Evolutionary conservation across 2,797 vertebrate species (phyloP).

Genomic region (Heteromormyrus szaboi): DNA sequence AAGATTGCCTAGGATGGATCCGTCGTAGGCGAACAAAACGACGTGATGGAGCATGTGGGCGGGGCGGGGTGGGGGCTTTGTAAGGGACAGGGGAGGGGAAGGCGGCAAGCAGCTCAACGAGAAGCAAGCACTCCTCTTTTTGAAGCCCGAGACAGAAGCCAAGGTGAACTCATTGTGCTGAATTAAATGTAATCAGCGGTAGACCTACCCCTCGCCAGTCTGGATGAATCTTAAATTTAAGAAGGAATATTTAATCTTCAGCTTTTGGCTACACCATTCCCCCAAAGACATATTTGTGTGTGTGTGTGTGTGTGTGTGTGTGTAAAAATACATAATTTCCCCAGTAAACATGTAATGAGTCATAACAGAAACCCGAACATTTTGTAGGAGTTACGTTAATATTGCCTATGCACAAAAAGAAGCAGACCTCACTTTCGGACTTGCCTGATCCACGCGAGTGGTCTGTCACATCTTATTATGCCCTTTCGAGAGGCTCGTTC

Average conservation of each 20-base stretch:
- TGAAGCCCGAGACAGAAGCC: conserved; percentile 18
- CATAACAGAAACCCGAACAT: not conserved
- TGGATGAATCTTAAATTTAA: conserved; percentile 4
- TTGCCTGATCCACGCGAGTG: conserved; percentile 32
- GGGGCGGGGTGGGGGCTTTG: not conserved
- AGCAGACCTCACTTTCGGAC: conserved; percentile 17
- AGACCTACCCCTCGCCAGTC: not conserved
- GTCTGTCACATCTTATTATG: not conserved
- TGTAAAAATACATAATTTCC: conserved; percentile 1
- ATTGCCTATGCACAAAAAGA: not conserved
- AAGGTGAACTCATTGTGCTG: conserved; percentile 31
- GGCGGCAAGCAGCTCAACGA: conserved; percentile 4
- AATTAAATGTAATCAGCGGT: conserved; percentile 1
- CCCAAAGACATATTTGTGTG: not conserved
- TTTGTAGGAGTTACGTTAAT: not conserved
- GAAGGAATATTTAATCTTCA: conserved; percentile 1
- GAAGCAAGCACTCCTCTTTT: conserved; percentile 9
- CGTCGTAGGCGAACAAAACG: conserved; percentile 59
- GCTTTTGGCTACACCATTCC: not conserved
- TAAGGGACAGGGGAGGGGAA: conserved; percentile 2
- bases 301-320: not conserved
- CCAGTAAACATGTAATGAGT: conserved; percentile 5
- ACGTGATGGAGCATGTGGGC: not conserved
- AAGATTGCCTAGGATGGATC: conserved; percentile 79
- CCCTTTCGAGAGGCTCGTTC: not conserved